phyloP scores from a whole-genome alignment of 2,113 vertebrate species.

The Oreochromis spilurus region DNA sequence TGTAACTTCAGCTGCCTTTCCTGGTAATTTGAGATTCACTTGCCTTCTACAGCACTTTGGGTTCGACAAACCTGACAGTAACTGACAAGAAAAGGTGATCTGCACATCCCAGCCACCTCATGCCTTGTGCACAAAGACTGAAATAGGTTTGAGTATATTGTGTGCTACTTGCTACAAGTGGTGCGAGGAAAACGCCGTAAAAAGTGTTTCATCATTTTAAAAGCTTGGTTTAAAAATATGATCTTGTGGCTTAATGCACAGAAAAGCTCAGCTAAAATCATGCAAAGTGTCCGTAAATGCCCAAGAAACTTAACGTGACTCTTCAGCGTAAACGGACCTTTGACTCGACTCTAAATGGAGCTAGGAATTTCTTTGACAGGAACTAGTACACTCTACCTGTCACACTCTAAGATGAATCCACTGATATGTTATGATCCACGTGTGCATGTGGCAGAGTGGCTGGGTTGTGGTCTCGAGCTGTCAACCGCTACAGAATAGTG shows the following conservation, averaged over 20 bases:
- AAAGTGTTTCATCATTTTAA: background rate
- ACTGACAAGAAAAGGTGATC: constrained; percentile 66
- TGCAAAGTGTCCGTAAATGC: background rate
- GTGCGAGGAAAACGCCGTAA: rapidly evolving
- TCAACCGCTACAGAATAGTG: constrained; percentile 94
- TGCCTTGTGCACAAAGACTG: constrained; percentile 39
- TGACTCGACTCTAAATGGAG: background rate
- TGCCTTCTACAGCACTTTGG: constrained; percentile 58
- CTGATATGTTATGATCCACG: background rate
- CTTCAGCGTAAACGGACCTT: background rate
- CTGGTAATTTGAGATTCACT: background rate
- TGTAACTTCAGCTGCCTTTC: background rate
- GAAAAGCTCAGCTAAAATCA: background rate
- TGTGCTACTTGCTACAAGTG: background rate
- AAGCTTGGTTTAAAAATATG: background rate
- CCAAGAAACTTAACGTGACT: background rate
- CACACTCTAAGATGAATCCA: background rate
- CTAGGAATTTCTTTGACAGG: background rate
- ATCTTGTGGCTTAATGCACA: background rate
- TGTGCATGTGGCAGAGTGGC: constrained; percentile 56
- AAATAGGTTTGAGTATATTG: background rate
- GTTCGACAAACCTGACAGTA: constrained; percentile 23
- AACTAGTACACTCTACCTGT: background rate
- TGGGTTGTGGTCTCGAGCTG: constrained; percentile 79
- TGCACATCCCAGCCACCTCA: constrained; percentile 67